phyloP scores from a whole-genome alignment of 53 echinoderm and acorn worm species.

The Stichopus horrens region DNA sequence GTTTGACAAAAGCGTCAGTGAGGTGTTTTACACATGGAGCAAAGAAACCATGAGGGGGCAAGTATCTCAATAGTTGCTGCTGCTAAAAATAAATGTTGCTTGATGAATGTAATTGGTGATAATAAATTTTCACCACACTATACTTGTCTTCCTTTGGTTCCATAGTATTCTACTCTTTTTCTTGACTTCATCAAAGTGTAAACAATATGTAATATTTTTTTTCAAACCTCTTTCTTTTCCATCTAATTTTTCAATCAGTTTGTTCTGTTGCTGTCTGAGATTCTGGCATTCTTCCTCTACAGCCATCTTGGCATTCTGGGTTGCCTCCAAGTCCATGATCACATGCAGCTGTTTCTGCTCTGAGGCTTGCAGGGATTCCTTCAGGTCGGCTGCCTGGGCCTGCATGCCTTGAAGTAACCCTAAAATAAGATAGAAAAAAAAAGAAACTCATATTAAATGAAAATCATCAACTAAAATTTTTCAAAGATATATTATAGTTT shows the following conservation, averaged over 20 bases:
- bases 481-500: background rate
- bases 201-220: too few relatives aligned
- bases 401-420: conserved; percentile 74
- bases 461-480: background rate
- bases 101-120: too few relatives aligned
- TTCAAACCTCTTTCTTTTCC: conserved; percentile 36
- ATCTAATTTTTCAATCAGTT: conserved; percentile 24
- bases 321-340: conserved; percentile 67
- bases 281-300: conserved; percentile 22
- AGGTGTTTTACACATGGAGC: too few relatives aligned
- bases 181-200: background rate
- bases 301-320: conserved; percentile 2
- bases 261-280: conserved; percentile 11
- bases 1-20: too few relatives aligned
- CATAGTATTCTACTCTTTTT: too few relatives aligned
- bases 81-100: too few relatives aligned
- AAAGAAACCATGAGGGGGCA: too few relatives aligned
- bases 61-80: too few relatives aligned
- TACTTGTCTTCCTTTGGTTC: too few relatives aligned
- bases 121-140: too few relatives aligned
- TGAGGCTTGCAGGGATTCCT: conserved; percentile 57
- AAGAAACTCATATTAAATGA: background rate
- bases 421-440: conserved; percentile 3
- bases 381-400: conserved; percentile 72
- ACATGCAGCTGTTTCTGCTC: conserved; percentile 71